These are phyloP conservation scores for Gryllus longicercus DNA, from an alignment of 2,888 invertebrate species.

Conservation along the genomic window DNA sequence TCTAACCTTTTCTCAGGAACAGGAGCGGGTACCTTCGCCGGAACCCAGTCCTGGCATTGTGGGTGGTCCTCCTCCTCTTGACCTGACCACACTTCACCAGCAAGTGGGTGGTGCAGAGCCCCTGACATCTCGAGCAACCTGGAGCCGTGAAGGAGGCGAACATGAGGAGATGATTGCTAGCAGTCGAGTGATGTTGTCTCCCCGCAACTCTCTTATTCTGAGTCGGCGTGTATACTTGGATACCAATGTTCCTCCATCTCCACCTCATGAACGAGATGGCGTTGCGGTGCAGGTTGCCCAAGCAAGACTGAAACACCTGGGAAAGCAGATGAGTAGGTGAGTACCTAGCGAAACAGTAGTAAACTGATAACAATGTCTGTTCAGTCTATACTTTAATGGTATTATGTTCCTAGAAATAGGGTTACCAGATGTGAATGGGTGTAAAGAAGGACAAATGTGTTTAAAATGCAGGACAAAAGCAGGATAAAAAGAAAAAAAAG, in stretches of 20 bases:
- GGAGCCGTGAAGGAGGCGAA: background rate
- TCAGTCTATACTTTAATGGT: too few relatives aligned
- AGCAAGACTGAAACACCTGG: conserved; percentile 58
- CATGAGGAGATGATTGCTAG: conserved; percentile 32
- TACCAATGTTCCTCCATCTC: conserved; percentile 54
- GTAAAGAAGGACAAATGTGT: too few relatives aligned
- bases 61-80: conserved; percentile 48
- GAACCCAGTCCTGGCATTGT: conserved; percentile 33
- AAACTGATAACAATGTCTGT: background rate
- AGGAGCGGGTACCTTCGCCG: conserved; percentile 31
- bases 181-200: conserved; percentile 55
- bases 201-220: conserved; percentile 56
- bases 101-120: conserved; percentile 56
- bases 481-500: too few relatives aligned
- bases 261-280: conserved; percentile 48
- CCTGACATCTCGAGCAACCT: conserved; percentile 35
- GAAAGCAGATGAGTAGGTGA: conserved; percentile 57
- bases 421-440: too few relatives aligned
- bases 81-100: conserved; percentile 57
- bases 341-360: background rate
- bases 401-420: too few relatives aligned
- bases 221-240: conserved; percentile 53
- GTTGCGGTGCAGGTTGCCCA: conserved; percentile 47
- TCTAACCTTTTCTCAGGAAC: background rate
- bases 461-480: too few relatives aligned